Percentiles rank a stretch among this genome's conserved stretches.
phyloP scores from a whole-genome alignment of 2,113 vertebrate genomes.

The Tragelaphus buxtoni region DNA sequence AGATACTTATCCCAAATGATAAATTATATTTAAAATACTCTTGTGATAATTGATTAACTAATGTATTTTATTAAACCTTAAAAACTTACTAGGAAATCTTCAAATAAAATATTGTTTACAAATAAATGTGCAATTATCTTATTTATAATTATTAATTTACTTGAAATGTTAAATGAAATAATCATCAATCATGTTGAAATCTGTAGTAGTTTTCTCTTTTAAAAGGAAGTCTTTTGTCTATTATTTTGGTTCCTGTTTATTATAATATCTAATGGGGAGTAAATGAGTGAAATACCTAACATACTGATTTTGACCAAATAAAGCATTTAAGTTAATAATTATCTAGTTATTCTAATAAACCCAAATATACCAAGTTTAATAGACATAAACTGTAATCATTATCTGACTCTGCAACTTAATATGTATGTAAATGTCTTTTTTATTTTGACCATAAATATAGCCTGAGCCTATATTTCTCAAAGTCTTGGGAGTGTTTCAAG shows the following conservation, averaged over 20 bases:
- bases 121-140: neutral
- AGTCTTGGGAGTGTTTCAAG: constrained; percentile 54
- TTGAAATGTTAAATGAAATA: neutral
- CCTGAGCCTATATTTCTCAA: constrained; percentile 32
- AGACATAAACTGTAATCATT: constrained; percentile 1
- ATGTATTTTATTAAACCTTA: neutral
- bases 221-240: neutral
- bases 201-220: neutral
- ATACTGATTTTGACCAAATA: neutral
- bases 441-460: constrained; percentile 54
- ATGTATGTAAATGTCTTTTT: constrained; percentile 38
- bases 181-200: constrained; percentile 26
- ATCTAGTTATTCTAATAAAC: constrained; percentile 14
- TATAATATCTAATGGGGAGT: neutral
- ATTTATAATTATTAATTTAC: constrained; percentile 22
- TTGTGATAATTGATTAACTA: neutral
- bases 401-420: constrained; percentile 49
- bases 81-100: neutral
- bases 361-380: neutral
- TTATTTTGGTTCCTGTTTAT: neutral
- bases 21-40: constrained; percentile 17
- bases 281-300: neutral
- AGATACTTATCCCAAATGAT: neutral
- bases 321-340: neutral
- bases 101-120: neutral